phyloP scores from a whole-genome alignment of 1,140 invertebrate genomes.

The Drosophila ananassae region DNA sequence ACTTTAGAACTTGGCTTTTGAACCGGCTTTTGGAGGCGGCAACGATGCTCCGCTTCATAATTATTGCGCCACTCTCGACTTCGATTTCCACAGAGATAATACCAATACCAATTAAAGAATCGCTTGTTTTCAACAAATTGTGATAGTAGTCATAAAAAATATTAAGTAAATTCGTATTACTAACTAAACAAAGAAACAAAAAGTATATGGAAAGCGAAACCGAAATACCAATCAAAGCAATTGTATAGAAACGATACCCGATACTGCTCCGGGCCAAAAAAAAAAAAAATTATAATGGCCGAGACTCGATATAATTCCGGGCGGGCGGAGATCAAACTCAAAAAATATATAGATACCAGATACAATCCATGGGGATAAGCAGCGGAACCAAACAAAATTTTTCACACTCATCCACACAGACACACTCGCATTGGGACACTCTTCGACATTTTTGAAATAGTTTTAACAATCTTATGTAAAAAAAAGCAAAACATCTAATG shows the following conservation, averaged over 20 bases:
- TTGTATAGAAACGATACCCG: slow-evolving; percentile 32
- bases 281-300: too few species aligned
- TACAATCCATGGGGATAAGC: slow-evolving; percentile 37
- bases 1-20: slow-evolving; percentile 28
- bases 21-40: slow-evolving; percentile 28
- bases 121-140: slow-evolving; percentile 80
- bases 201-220: slow-evolving; percentile 25
- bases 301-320: slow-evolving; percentile 16
- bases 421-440: slow-evolving; percentile 36
- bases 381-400: slow-evolving; percentile 35
- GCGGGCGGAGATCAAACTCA: slow-evolving; percentile 20
- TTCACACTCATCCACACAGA: slow-evolving; percentile 21
- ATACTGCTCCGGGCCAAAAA: slow-evolving; percentile 16
- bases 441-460: slow-evolving; percentile 69
- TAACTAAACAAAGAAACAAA: slow-evolving; percentile 40
- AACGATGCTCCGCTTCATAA: slow-evolving; percentile 49
- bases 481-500: slow-evolving; percentile 66
- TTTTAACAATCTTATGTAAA: slow-evolving; percentile 68
- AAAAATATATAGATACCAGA: slow-evolving; percentile 33
- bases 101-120: slow-evolving; percentile 56
- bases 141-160: slow-evolving; percentile 83
- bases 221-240: slow-evolving; percentile 35
- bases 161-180: slow-evolving; percentile 77
- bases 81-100: slow-evolving; percentile 38
- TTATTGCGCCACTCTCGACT: slow-evolving; percentile 38